phyloP scores from a whole-genome alignment of 2,797 vertebrate species.

The Arnoldichthys spilopterus region DNA sequence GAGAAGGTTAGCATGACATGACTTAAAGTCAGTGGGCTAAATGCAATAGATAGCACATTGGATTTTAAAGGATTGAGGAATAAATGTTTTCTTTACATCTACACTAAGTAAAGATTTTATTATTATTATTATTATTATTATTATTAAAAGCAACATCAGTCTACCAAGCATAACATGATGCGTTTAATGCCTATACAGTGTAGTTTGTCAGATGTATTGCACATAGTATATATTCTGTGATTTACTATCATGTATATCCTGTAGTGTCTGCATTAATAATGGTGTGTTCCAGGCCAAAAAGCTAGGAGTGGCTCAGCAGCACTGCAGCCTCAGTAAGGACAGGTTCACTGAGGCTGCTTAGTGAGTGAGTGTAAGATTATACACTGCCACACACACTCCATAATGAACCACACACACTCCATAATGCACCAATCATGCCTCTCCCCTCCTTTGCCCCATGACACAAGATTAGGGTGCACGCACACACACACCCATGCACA shows the following conservation, averaged over 20 bases:
- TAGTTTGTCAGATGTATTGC: neutral
- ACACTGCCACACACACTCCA: constrained; percentile 57
- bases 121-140: too few relatives aligned
- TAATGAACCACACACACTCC: constrained; percentile 59
- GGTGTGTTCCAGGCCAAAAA: neutral
- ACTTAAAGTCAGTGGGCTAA: neutral
- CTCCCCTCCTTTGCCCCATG: constrained; percentile 58
- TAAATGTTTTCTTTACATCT: too few relatives aligned
- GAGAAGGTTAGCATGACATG: neutral
- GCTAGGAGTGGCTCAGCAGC: neutral
- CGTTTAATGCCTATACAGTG: too few relatives aligned
- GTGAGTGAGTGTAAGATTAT: constrained; percentile 55
- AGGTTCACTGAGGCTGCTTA: constrained; percentile 37
- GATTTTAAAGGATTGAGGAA: neutral
- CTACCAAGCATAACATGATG: too few relatives aligned
- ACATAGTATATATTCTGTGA: too few relatives aligned
- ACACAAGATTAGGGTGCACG: constrained; percentile 55
- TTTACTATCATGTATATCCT: neutral
- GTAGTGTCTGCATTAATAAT: neutral
- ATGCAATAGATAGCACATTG: neutral
- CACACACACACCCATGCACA: constrained; percentile 45
- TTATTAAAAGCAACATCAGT: too few relatives aligned
- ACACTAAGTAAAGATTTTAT: too few relatives aligned
- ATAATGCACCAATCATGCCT: constrained; percentile 53
- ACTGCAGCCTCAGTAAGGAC: constrained; percentile 19